A percentile compares a stretch with the other conserved stretches of the same genome.
Conservation (phyloP, 2,113 vertebrate species). For the Mohoua ochrocephala region DNA sequence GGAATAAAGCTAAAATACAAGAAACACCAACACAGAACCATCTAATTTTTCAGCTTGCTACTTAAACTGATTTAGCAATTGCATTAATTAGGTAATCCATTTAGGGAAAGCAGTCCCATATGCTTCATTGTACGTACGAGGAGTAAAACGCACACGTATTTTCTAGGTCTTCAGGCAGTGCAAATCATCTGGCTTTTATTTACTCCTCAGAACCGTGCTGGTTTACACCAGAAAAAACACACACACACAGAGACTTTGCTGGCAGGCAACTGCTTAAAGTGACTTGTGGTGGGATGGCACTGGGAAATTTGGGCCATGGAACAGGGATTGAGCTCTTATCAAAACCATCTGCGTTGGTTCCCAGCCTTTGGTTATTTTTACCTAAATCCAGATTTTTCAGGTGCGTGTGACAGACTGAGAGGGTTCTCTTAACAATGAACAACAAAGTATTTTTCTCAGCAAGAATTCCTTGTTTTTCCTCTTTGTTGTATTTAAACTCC, state of each 20-base stretch:
- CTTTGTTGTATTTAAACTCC: background rate
- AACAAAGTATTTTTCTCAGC: background rate
- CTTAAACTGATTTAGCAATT: background rate
- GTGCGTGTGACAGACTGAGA: background rate
- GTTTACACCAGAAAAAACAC: background rate
- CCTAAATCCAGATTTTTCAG: background rate
- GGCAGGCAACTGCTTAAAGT: background rate
- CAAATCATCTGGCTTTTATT: conserved; percentile 17
- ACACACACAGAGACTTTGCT: background rate
- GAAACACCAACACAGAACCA: background rate
- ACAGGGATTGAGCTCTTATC: background rate
- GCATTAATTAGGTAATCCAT: background rate
- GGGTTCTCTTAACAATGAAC: background rate
- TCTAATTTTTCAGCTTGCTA: background rate
- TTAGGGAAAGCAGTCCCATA: background rate
- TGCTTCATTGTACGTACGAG: background rate
- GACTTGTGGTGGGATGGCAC: background rate
- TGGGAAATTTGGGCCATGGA: background rate
- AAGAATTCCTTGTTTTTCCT: background rate
- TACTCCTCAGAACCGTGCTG: background rate
- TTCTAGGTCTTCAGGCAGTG: background rate
- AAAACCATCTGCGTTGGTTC: background rate
- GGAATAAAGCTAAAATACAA: background rate
- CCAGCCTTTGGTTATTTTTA: background rate
- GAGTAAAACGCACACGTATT: background rate